phyloP scores from a whole-genome alignment of 2,888 invertebrate genomes.

The Nysson spinosus region DNA sequence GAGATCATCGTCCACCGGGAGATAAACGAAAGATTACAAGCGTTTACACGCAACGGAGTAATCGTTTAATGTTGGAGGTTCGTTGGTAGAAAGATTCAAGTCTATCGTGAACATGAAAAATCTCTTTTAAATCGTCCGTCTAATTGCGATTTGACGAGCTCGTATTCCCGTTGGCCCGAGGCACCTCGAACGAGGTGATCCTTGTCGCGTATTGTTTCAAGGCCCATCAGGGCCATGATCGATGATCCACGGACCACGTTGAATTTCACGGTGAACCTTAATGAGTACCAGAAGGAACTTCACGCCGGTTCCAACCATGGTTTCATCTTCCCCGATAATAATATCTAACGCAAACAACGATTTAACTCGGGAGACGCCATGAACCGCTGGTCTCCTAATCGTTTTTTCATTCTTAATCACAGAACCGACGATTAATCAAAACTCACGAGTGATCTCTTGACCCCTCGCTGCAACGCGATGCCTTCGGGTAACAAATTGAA shows the following conservation, averaged over 20 bases:
- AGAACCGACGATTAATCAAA: no score
- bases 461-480: no score
- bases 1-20: no score
- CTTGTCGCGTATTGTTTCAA: conserved; percentile 36
- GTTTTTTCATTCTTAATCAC: no score
- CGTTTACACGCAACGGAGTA: not conserved
- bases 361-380: no score
- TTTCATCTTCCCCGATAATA: no score
- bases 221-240: conserved; percentile 48
- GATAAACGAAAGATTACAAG: no score
- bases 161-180: conserved; percentile 27
- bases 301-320: no score
- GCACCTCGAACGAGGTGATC: conserved; percentile 23
- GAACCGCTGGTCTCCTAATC: no score
- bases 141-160: conserved; percentile 61
- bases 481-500: no score
- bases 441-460: no score
- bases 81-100: not conserved
- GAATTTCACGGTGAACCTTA: conserved; percentile 40
- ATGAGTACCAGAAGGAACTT: conserved; percentile 5
- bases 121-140: conserved; percentile 60
- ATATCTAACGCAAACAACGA: no score
- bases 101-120: conserved; percentile 46
- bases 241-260: conserved; percentile 39
- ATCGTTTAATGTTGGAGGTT: not conserved